Percentiles rank a stretch among this genome's conserved stretches.
Evolutionary conservation across 2,113 vertebrate species (phyloP).

Genomic region (Carlito syrichta): DNA sequence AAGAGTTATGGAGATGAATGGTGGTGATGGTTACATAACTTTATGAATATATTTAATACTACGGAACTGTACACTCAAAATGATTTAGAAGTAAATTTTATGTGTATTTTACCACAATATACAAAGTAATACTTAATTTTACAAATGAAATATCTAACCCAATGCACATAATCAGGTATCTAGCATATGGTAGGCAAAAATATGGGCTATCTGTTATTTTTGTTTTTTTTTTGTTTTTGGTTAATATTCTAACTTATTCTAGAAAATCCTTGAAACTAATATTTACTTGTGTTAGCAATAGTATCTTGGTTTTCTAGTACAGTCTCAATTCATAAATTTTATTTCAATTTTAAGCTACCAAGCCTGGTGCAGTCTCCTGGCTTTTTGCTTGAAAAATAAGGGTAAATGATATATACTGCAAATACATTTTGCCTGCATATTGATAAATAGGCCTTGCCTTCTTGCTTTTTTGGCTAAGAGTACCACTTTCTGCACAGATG

Average conservation of each 20-base stretch:
- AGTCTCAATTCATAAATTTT: not conserved
- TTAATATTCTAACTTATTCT: not conserved
- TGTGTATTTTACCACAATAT: not conserved
- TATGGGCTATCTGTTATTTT: not conserved
- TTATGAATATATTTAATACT: no score
- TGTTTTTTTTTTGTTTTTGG: not conserved
- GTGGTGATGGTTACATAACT: not conserved
- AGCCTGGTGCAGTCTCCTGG: not conserved
- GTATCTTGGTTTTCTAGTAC: not conserved
- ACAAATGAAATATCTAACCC: not conserved
- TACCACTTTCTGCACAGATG: conserved; percentile 75
- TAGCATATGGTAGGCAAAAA: not conserved
- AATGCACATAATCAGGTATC: not conserved
- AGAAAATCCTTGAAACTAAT: not conserved
- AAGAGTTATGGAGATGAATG: not conserved
- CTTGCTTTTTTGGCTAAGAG: conserved; percentile 73
- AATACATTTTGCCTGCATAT: conserved; percentile 66
- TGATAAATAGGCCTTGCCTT: conserved; percentile 79
- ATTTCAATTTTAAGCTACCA: not conserved
- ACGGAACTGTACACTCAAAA: not conserved
- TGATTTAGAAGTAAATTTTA: not conserved
- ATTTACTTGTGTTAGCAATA: not conserved
- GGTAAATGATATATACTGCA: not conserved
- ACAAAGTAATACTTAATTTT: not conserved
- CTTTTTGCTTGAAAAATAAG: not conserved